Evolutionary conservation across 64 coral and sea anemone genomes (phyloP), one percentile per base, ranked within the genome.

Genomic region (Cladopsammia gracilis): DNA sequence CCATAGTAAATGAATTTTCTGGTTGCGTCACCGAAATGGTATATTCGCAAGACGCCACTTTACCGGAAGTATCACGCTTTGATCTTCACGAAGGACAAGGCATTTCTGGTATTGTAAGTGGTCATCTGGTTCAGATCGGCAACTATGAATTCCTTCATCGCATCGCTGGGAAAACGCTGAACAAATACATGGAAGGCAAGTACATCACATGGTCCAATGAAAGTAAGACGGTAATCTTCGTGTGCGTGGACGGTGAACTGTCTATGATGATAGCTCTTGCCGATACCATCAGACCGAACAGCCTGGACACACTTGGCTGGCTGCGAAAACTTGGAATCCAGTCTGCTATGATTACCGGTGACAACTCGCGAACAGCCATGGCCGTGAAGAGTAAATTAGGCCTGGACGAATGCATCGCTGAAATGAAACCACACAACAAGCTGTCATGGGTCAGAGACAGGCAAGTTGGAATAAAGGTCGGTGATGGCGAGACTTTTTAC

Each of bases 401-500:
- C 82, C 62, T 99, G 58, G 98, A 96, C 59, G 91, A 93, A 42
- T 96, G 91, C 48, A 79, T 94, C 0, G 93, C 98, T n/a, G 98
- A 99, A 62, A 99, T 99, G 98, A 99, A 99, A 89, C 98, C 98
- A 0, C 73, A 94, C 46, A 92, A 96, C 62, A 99, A 99, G 74
- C 88, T 96, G 11, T 25, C 71, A 11, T 99, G 98, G 98, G 96
- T 99, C 64, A 89, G 86, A 71, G n/a, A 96, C n/a, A 90, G 62
- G 66, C 95, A 99, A 75, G 60, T 24, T 48, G 64, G 46, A 46
- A 76, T 45, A 53, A 25, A 25, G 7, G 11, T 12, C 20, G 20
- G 12, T 19, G 12, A 58, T 25, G 20, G 19, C 18, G n/a, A 34
- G 25, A 46, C 13, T n/a, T 15, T 61, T 83, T 20, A 3, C 25